Evolutionary conservation across 2,888 invertebrate species (phyloP).

Genomic region (Hirudinaria manillensis): DNA sequence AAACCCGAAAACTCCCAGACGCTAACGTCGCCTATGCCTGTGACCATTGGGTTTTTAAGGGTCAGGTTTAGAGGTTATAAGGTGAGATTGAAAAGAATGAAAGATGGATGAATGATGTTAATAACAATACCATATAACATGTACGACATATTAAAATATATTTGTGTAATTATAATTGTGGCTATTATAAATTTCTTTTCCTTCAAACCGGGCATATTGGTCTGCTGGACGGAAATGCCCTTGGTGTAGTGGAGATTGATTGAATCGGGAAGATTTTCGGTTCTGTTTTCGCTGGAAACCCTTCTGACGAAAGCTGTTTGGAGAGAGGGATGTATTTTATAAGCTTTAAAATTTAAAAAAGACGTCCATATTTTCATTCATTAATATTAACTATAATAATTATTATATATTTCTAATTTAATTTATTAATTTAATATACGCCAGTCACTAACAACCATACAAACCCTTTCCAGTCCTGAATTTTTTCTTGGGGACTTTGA

Average conservation of each 20-base stretch:
- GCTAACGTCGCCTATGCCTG: conserved; percentile 63
- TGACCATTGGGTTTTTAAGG: conserved; percentile 4
- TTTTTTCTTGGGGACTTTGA: no score
- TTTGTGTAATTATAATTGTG: not conserved
- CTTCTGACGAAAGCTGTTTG: not conserved
- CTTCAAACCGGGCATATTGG: conserved; percentile 56
- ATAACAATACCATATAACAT: no score
- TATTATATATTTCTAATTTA: no score
- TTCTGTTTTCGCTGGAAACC: not conserved
- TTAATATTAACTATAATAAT: no score
- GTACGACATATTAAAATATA: not conserved
- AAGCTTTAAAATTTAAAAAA: not conserved
- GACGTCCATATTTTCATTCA: no score
- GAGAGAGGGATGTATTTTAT: not conserved
- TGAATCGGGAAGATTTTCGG: not conserved
- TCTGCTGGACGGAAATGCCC: conserved; percentile 64
- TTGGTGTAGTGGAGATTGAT: conserved; percentile 60
- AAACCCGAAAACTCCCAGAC: conserved; percentile 74
- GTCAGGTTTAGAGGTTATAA: not conserved
- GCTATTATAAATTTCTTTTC: not conserved
- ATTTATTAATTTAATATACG: no score
- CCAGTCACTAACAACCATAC: no score
- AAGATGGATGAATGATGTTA: no score
- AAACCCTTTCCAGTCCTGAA: no score
- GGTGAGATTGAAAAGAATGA: not conserved